Evolutionary conservation across 2,797 vertebrate genomes (phyloP).

Genomic region (Emys orbicularis): DNA sequence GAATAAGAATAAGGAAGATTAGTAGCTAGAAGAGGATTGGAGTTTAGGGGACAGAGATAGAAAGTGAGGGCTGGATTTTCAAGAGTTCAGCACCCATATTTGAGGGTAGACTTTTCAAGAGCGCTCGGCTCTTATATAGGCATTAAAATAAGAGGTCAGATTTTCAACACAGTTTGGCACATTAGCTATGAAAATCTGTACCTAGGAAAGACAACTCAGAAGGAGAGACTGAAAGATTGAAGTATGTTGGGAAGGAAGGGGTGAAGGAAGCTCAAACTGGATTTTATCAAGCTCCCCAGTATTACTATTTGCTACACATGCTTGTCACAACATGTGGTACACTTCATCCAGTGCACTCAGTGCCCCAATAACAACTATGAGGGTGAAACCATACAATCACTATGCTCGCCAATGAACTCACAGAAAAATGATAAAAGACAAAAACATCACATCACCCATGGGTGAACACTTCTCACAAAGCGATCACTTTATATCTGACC

Average conservation of each 20-base stretch:
- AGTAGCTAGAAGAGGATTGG: background rate
- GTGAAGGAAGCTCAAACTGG: background rate
- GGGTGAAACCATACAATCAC: background rate
- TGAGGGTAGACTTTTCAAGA: background rate
- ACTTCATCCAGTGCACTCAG: background rate
- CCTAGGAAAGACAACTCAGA: background rate
- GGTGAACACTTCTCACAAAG: background rate
- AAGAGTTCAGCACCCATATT: background rate
- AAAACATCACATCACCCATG: background rate
- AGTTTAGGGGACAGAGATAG: background rate
- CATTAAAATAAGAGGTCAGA: background rate
- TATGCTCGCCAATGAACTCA: background rate
- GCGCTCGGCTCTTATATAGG: background rate
- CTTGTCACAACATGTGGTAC: background rate
- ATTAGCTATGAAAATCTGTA: background rate
- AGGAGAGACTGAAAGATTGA: background rate
- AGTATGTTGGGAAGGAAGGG: background rate
- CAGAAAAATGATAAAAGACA: background rate
- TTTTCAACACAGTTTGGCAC: background rate
- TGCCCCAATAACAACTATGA: background rate
- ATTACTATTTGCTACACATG: background rate
- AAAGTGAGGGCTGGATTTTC: background rate
- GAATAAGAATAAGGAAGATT: background rate
- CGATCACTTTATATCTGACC: background rate
- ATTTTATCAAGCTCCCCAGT: background rate